Evolutionary conservation across 2,113 vertebrate genomes (phyloP).

Genomic region (Alligator sinensis): DNA sequence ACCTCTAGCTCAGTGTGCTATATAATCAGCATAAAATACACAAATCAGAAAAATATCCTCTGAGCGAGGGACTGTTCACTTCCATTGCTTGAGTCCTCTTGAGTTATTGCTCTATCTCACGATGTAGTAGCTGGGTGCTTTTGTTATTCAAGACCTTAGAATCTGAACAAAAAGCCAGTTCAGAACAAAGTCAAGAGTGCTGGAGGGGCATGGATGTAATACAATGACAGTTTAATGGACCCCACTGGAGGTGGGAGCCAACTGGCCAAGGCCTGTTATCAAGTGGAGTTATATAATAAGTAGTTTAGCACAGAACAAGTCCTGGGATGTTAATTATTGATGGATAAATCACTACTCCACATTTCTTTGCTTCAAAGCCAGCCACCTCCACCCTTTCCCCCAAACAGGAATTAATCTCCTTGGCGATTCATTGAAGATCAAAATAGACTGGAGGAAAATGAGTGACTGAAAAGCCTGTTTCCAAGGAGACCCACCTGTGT

Average conservation of each 20-base stretch:
- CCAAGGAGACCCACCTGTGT: conserved; percentile 65
- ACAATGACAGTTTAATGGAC: conserved; percentile 22
- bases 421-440: background rate
- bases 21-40: background rate
- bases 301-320: conserved; percentile 7
- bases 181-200: background rate
- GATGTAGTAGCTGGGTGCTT: background rate
- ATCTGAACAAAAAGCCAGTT: background rate
- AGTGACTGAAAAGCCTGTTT: conserved; percentile 48
- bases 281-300: background rate
- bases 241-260: background rate
- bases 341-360: background rate
- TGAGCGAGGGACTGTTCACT: background rate
- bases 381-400: conserved; percentile 22
- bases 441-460: conserved; percentile 32
- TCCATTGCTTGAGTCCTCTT: background rate
- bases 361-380: background rate
- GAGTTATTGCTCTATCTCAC: background rate
- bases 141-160: background rate
- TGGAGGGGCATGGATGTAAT: background rate
- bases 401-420: conserved; percentile 32
- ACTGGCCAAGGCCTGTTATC: background rate
- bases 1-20: accelerated
- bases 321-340: conserved; percentile 36
- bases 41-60: background rate